Evolutionary conservation across 2,888 invertebrate genomes (phyloP).

Genomic region (Hetaerina titia): DNA sequence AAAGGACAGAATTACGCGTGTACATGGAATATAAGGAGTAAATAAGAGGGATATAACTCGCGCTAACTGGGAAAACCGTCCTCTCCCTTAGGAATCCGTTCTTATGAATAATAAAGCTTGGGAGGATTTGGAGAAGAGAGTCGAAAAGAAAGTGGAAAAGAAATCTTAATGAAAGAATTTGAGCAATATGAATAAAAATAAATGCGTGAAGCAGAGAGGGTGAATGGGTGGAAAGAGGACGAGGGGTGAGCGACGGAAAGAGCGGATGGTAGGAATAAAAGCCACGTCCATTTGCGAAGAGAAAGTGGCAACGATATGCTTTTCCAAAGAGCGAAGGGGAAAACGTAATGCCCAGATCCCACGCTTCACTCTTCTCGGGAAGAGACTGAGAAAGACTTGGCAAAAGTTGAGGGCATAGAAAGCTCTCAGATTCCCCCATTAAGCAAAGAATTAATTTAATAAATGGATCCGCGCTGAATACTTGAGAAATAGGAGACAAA

Average conservation of each 20-base stretch:
- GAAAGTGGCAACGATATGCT: background rate
- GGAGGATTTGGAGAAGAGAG: background rate
- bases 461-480: background rate
- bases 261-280: background rate
- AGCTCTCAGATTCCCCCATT: background rate
- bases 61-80: background rate
- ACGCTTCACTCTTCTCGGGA: background rate
- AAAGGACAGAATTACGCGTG: background rate
- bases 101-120: background rate
- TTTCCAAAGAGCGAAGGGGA: background rate
- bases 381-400: background rate
- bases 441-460: background rate
- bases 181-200: background rate
- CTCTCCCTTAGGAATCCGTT: background rate
- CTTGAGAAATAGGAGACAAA: background rate
- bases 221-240: background rate
- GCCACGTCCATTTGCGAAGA: background rate
- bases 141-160: background rate
- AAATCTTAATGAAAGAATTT: background rate
- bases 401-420: background rate
- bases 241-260: background rate
- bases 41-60: background rate
- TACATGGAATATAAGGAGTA: background rate
- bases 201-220: background rate
- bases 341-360: background rate